These are phyloP conservation scores for Drosophila subquinaria DNA, from an alignment of 2,888 invertebrate species.

Conservation along the genomic window DNA sequence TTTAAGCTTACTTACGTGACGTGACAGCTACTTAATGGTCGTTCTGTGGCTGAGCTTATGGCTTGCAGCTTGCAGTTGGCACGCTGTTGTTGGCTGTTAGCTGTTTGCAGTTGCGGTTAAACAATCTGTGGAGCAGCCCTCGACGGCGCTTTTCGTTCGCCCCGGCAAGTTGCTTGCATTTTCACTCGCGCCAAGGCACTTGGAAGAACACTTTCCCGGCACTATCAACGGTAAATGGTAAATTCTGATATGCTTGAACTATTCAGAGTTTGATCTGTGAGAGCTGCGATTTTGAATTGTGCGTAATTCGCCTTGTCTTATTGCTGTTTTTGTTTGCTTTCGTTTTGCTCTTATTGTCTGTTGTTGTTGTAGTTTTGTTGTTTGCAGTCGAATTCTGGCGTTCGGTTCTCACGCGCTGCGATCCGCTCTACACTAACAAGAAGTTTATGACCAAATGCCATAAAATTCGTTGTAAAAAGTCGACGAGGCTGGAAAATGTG, in stretches of 20 bases:
- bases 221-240: not conserved
- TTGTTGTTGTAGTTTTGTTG: conserved; percentile 27
- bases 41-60: conserved; percentile 6
- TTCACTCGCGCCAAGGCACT: conserved; percentile 27
- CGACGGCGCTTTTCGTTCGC: conserved; percentile 18
- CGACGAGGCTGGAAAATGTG: conserved; percentile 80
- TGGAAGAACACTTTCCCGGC: conserved; percentile 22
- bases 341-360: conserved; percentile 9
- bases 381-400: conserved; percentile 48
- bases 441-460: conserved; percentile 86
- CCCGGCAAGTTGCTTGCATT: conserved; percentile 28
- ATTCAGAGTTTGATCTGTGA: not conserved
- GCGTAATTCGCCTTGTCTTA: conserved; percentile 28
- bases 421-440: conserved; percentile 84
- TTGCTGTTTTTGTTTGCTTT: conserved; percentile 33
- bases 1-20: conserved; percentile 47
- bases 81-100: no score
- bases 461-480: conserved; percentile 85
- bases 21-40: conserved; percentile 12
- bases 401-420: conserved; percentile 76
- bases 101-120: conserved; percentile 5
- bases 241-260: not conserved
- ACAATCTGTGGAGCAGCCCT: conserved; percentile 26
- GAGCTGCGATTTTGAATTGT: conserved; percentile 28
- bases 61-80: not conserved